Evolutionary conservation across 1,140 invertebrate genomes (phyloP).

Genomic region (Drosophila malerkotliana): DNA sequence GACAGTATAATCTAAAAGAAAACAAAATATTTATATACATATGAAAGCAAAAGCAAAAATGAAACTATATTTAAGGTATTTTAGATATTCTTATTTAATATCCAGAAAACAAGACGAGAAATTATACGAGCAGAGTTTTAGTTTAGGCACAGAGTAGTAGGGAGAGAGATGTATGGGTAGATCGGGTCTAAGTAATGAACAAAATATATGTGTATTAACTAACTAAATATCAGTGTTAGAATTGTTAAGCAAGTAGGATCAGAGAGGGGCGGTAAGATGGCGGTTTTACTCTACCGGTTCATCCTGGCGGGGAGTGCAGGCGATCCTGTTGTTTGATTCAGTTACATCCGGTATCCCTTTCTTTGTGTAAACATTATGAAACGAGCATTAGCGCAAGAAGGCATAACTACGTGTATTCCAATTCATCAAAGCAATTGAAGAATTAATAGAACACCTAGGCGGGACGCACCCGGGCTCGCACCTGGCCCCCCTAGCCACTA

Average conservation of each 20-base stretch:
- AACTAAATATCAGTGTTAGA: constrained; percentile 75
- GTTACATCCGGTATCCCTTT: constrained; percentile 26
- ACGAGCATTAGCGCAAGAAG: constrained; percentile 39
- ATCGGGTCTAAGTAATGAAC: constrained; percentile 48
- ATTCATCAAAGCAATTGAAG: constrained; percentile 81
- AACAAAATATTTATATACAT: constrained; percentile 70
- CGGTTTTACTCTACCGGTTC: constrained; percentile 14
- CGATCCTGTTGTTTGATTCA: constrained; percentile 31
- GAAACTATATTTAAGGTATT: constrained; percentile 79
- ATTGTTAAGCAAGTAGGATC: constrained; percentile 57
- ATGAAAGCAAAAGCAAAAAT: constrained; percentile 35
- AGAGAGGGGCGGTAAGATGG: constrained; percentile 25
- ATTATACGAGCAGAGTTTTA: constrained; percentile 64
- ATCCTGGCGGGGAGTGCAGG: constrained; percentile 18
- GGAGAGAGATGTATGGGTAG: constrained; percentile 33
- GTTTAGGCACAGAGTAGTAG: constrained; percentile 45
- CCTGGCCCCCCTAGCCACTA: constrained; percentile 40
- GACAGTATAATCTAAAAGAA: constrained; percentile 25
- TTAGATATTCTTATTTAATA: constrained; percentile 85
- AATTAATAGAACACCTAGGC: constrained; percentile 59
- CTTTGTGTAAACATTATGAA: not conserved
- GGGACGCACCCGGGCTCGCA: constrained; percentile 15
- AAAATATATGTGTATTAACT: constrained; percentile 62
- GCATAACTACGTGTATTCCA: constrained; percentile 80
- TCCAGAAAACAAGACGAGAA: constrained; percentile 66